Conservation (phyloP, 2,888 invertebrate genomes). For the Acanthococcus lagerstroemiae region DNA sequence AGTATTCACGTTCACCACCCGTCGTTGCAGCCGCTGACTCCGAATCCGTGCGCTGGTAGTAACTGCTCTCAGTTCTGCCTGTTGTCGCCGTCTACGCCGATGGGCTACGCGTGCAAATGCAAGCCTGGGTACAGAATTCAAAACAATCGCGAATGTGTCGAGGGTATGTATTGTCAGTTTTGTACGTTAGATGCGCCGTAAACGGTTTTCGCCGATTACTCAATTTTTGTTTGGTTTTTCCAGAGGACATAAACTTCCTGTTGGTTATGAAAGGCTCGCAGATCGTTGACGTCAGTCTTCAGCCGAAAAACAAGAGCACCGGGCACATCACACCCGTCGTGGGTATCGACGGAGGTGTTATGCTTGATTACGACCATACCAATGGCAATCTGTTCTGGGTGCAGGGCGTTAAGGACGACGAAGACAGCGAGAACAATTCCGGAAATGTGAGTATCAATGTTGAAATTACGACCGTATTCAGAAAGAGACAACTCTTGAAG, state of each 20-base stretch:
- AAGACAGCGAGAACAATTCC: conserved; percentile 54
- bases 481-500: not conserved
- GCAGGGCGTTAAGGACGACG: conserved; percentile 58
- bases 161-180: conserved; percentile 7
- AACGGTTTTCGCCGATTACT: not conserved
- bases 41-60: conserved; percentile 63
- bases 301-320: conserved; percentile 62
- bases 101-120: conserved; percentile 80
- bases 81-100: conserved; percentile 60
- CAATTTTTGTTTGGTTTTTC: conserved; percentile 24
- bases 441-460: conserved; percentile 31
- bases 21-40: conserved; percentile 68
- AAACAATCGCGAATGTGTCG: conserved; percentile 15
- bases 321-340: conserved; percentile 78
- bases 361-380: conserved; percentile 83
- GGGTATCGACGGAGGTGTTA: conserved; percentile 75
- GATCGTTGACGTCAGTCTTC: conserved; percentile 72
- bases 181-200: not conserved
- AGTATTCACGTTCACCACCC: conserved; percentile 94
- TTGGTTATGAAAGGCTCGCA: conserved; percentile 84
- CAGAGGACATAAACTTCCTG: conserved; percentile 76
- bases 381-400: conserved; percentile 80
- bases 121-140: conserved; percentile 66
- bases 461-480: not conserved
- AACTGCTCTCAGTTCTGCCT: conserved; percentile 86